A percentile compares a stretch with the other conserved stretches of the same genome.
phyloP scores from a whole-genome alignment of 2,888 invertebrate genomes.

The Tinea trinotella region DNA sequence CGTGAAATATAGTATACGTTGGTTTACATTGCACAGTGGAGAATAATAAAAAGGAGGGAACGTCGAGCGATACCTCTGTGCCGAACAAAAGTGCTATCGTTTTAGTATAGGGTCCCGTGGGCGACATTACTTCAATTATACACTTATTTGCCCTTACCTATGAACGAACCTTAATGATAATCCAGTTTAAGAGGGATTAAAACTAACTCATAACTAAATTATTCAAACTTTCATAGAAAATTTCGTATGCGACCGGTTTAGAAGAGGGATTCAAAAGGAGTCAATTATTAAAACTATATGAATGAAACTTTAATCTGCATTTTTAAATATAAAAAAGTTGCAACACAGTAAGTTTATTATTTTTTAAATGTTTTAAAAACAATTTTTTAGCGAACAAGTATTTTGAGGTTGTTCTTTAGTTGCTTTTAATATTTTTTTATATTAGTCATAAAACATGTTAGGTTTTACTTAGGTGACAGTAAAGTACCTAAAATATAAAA shows the following conservation, averaged over 20 bases:
- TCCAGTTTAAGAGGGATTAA: neutral
- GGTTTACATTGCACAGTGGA: slow-evolving; percentile 20
- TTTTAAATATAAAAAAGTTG: too few relatives aligned
- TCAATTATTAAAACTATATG: neutral
- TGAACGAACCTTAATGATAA: slow-evolving; percentile 16
- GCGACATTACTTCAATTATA: slow-evolving; percentile 39
- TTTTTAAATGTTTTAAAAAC: too few relatives aligned
- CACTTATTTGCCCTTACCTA: slow-evolving; percentile 22
- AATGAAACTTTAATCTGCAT: neutral
- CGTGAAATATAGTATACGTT: slow-evolving; percentile 6
- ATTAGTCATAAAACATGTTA: neutral
- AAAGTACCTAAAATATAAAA: neutral
- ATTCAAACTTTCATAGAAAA: neutral
- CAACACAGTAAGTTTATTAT: too few relatives aligned
- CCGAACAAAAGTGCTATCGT: slow-evolving; percentile 28
- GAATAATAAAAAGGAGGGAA: slow-evolving; percentile 27
- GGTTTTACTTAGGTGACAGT: neutral
- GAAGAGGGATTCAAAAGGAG: neutral
- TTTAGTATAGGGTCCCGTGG: slow-evolving; percentile 31
- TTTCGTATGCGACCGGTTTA: neutral
- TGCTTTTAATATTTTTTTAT: neutral
- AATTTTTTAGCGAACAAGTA: too few relatives aligned
- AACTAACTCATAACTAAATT: neutral
- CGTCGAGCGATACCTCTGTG: slow-evolving; percentile 22
- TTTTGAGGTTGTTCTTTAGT: too few relatives aligned